phyloP scores from a whole-genome alignment of 2,113 vertebrate genomes.

The Cairina moschata region DNA sequence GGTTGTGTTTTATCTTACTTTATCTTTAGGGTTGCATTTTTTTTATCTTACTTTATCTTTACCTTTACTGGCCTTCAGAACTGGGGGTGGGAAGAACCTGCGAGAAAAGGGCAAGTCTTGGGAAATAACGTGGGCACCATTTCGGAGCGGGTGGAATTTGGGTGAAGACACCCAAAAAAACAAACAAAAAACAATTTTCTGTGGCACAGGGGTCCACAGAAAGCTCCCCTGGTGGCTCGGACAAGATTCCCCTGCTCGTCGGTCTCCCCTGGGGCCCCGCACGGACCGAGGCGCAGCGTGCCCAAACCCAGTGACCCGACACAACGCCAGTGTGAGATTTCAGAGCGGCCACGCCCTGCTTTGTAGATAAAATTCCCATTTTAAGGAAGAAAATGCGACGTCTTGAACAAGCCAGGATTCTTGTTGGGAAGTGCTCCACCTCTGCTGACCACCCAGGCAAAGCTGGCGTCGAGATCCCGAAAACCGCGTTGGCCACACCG shows the following conservation, averaged over 20 bases:
- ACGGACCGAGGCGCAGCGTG: rapidly evolving
- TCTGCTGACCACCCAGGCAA: not conserved
- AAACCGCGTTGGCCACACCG: not conserved
- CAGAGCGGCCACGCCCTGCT: not conserved
- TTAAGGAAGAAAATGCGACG: not conserved
- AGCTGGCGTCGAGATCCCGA: not conserved
- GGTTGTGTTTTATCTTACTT: too few relatives aligned
- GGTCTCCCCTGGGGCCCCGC: not conserved
- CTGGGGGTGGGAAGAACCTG: not conserved
- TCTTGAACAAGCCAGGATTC: not conserved
- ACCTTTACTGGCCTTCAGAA: not conserved
- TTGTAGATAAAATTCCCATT: not conserved
- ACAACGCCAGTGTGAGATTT: not conserved
- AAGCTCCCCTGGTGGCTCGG: not conserved
- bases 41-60: too few relatives aligned
- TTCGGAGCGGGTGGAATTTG: not conserved
- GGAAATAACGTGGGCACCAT: not conserved
- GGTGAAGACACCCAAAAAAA: not conserved
- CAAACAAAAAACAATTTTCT: too few relatives aligned
- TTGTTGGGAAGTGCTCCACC: not conserved
- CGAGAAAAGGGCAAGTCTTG: not conserved
- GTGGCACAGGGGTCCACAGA: not conserved
- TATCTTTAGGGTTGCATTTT: too few relatives aligned
- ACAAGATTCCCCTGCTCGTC: not conserved
- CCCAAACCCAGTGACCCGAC: not conserved